A percentile compares a stretch with the other conserved stretches of the same genome.
phyloP scores from a whole-genome alignment of 2,888 invertebrate genomes.

The Microdon myrmicae region DNA sequence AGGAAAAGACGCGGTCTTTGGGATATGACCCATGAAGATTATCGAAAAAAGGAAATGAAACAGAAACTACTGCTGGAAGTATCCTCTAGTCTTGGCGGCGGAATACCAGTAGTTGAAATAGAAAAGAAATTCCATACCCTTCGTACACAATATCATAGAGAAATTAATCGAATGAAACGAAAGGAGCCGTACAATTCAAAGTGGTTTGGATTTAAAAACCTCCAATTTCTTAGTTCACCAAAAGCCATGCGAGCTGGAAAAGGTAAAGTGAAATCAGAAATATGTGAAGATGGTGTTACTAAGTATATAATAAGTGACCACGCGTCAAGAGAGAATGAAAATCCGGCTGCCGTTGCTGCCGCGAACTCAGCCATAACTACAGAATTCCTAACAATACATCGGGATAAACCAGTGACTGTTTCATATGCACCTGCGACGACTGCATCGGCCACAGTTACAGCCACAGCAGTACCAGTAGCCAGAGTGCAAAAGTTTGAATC shows the following conservation, averaged over 20 bases:
- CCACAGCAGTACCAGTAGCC: constrained; percentile 33
- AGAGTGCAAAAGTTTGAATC: constrained; percentile 46
- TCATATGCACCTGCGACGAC: constrained; percentile 43
- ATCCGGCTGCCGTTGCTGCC: constrained; percentile 34
- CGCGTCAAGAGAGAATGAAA: constrained; percentile 51
- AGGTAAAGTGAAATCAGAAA: constrained; percentile 61
- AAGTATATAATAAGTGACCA: constrained; percentile 61
- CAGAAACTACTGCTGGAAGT: constrained; percentile 62
- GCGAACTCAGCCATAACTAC: constrained; percentile 54
- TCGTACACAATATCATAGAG: constrained; percentile 72
- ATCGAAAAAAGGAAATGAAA: constrained; percentile 65
- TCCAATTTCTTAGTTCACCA: constrained; percentile 72
- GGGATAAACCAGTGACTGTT: constrained; percentile 54
- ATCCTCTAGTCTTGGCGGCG: constrained; percentile 61
- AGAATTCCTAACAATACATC: constrained; percentile 56
- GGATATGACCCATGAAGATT: constrained; percentile 67
- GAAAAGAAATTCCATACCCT: constrained; percentile 73
- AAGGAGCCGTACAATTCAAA: constrained; percentile 70
- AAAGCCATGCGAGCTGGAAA: constrained; percentile 65
- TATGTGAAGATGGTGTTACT: constrained; percentile 59
- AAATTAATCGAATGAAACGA: constrained; percentile 70
- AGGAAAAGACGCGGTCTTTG: constrained; percentile 64
- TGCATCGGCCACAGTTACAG: constrained; percentile 5
- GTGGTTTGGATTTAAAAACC: constrained; percentile 71
- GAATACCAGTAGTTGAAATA: constrained; percentile 67